Evolutionary conservation across 1,140 invertebrate genomes (phyloP), one percentile per base, ranked within the genome.

Genomic region (Bombus superbus): DNA sequence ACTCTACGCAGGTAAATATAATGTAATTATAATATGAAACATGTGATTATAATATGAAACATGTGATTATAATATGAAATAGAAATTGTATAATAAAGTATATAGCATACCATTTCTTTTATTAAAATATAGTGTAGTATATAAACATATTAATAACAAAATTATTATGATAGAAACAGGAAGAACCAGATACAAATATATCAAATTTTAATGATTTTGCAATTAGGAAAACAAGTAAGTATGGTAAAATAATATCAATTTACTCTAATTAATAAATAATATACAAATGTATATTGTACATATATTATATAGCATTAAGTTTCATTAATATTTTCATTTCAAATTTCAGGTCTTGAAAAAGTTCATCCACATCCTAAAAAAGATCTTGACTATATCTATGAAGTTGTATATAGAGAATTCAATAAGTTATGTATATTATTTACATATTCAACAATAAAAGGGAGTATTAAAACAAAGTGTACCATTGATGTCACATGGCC

Each of bases 401-500:
- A 18, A 22, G n/a, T 84, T 83, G 81, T 93, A 28, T 38, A 47
- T 25, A 74, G 68, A 44, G 90, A 93, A 85, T 44, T 90, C 5
- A 85, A 88, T 6, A 74, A 85, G 13, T 18, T 72, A 57, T 42
- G 35, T 64, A 44, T 92, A 72, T 69, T 35, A 64, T 62, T 35
- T 13, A 59, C 9, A 8, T 81, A 44, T n/a, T 53, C 72, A 22
- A 1, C 1, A 0, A 3, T n/a, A 81, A 2, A 32, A 78, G 0
- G 1, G 47, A 10, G 47, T 74, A 1, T 13, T 57, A 25, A 25
- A 40, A 40, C 28, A 47, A 25, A 47, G 8, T 92, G 87, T 81
- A 88, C 57, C n/a, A 89, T 91, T 9, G 66, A 64, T 15, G 40
- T 94, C n/a, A 75, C n/a, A 38, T 95, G 94, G 94, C 94, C 94